These are phyloP conservation scores for Entomobrya proxima DNA, from an alignment of 2,888 invertebrate genomes.

Conservation along the genomic window DNA sequence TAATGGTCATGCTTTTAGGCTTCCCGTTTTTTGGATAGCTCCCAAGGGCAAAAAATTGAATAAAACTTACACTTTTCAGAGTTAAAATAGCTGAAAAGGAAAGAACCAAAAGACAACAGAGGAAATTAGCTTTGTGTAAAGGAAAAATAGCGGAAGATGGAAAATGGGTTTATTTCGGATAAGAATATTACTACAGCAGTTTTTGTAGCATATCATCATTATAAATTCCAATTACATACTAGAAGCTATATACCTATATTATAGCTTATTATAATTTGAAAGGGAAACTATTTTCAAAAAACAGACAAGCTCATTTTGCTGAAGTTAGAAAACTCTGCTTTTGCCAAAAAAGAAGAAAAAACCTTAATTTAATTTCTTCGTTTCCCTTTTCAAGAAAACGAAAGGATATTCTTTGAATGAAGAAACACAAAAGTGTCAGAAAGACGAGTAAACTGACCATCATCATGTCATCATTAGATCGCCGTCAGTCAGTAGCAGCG, in stretches of 20 bases:
- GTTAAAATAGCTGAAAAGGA: conserved; percentile 22
- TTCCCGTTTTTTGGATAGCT: conserved; percentile 34
- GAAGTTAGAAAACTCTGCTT: background rate
- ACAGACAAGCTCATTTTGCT: background rate
- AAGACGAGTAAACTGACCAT: background rate
- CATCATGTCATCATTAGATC: background rate
- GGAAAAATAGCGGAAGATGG: background rate
- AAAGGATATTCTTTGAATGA: background rate
- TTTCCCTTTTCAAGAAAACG: background rate
- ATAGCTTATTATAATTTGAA: background rate
- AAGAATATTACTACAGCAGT: background rate
- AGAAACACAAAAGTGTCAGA: background rate
- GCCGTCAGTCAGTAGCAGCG: background rate
- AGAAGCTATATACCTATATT: background rate
- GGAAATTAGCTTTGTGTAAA: conserved; percentile 28
- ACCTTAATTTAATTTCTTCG: background rate
- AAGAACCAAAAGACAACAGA: conserved; percentile 1
- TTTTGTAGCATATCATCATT: background rate
- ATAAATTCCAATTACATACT: background rate
- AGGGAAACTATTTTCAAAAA: background rate
- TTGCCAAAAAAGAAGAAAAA: background rate
- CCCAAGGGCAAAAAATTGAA: conserved; percentile 27
- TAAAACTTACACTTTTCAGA: background rate
- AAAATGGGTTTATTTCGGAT: background rate
- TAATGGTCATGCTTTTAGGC: conserved; percentile 16